Evolutionary conservation across 1,140 invertebrate species (phyloP).

Genomic region (Dendroctonus valens): DNA sequence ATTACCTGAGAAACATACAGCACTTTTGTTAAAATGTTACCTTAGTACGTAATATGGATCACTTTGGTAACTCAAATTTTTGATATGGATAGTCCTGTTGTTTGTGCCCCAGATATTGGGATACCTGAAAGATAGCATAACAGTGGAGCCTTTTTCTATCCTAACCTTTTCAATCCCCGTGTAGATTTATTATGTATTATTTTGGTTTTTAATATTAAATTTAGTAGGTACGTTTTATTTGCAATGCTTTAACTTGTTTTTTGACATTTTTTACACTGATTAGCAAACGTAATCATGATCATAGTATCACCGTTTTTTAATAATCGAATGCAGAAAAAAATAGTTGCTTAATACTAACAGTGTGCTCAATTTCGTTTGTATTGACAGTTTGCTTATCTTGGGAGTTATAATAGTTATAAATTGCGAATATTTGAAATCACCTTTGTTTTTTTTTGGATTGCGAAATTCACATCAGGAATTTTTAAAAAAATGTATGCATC

Average conservation of each 20-base stretch:
- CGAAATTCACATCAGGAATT: too few relatives aligned
- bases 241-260: conserved; percentile 1
- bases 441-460: too few relatives aligned
- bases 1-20: too few relatives aligned
- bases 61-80: too few relatives aligned
- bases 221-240: conserved; percentile 27
- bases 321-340: background rate
- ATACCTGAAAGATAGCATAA: conserved; percentile 23
- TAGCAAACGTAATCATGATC: background rate
- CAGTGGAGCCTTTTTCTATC: conserved; percentile 36
- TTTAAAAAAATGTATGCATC: too few relatives aligned
- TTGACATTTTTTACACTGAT: conserved; percentile 5
- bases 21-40: too few relatives aligned
- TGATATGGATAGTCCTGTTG: too few relatives aligned
- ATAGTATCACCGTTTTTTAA: background rate
- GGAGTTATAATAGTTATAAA: conserved; percentile 5
- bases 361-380: background rate
- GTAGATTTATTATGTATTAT: conserved; percentile 14
- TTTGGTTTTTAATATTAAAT: conserved; percentile 19
- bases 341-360: conserved; percentile 8
- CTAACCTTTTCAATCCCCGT: conserved; percentile 25
- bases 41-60: too few relatives aligned
- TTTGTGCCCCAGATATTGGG: background rate
- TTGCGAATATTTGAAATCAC: too few relatives aligned
- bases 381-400: conserved; percentile 1